phyloP scores from a whole-genome alignment of 1,140 invertebrate species.

The Chironomus striatipennis region DNA sequence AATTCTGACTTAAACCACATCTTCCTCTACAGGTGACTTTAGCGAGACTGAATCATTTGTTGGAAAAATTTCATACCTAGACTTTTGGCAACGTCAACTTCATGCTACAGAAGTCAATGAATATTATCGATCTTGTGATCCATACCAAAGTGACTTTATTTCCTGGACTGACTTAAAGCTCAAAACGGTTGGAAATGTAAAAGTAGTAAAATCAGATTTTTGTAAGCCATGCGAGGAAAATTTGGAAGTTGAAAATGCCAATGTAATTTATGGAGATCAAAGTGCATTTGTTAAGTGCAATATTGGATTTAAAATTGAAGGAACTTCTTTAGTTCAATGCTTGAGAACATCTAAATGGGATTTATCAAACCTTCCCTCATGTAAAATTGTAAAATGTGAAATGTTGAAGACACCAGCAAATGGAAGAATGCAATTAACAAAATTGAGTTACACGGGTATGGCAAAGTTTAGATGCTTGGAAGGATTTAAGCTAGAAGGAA shows the following conservation, averaged over 20 bases:
- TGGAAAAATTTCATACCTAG: slow-evolving; percentile 49
- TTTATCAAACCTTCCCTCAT: slow-evolving; percentile 39
- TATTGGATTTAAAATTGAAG: slow-evolving; percentile 44
- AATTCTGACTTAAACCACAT: neutral
- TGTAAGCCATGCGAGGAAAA: slow-evolving; percentile 24
- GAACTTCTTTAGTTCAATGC: slow-evolving; percentile 40
- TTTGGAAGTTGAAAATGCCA: slow-evolving; percentile 39
- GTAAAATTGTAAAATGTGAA: slow-evolving; percentile 32
- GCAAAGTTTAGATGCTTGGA: slow-evolving; percentile 45
- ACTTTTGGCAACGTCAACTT: slow-evolving; percentile 52
- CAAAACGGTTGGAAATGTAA: slow-evolving; percentile 47
- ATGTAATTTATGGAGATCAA: slow-evolving; percentile 35
- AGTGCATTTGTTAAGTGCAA: slow-evolving; percentile 45
- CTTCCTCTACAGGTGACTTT: slow-evolving; percentile 44
- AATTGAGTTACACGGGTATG: slow-evolving; percentile 42
- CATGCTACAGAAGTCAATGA: slow-evolving; percentile 38
- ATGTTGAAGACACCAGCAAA: slow-evolving; percentile 22
- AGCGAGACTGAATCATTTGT: slow-evolving; percentile 56
- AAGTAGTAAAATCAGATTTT: slow-evolving; percentile 33
- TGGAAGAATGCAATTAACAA: slow-evolving; percentile 15
- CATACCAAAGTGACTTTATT: slow-evolving; percentile 45
- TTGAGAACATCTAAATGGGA: slow-evolving; percentile 46
- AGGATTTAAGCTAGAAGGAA: slow-evolving; percentile 46
- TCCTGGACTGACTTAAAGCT: slow-evolving; percentile 53
- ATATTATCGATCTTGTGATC: slow-evolving; percentile 45